Conservation (phyloP, 2,888 invertebrate genomes). For the Hedychridium roseum region DNA sequence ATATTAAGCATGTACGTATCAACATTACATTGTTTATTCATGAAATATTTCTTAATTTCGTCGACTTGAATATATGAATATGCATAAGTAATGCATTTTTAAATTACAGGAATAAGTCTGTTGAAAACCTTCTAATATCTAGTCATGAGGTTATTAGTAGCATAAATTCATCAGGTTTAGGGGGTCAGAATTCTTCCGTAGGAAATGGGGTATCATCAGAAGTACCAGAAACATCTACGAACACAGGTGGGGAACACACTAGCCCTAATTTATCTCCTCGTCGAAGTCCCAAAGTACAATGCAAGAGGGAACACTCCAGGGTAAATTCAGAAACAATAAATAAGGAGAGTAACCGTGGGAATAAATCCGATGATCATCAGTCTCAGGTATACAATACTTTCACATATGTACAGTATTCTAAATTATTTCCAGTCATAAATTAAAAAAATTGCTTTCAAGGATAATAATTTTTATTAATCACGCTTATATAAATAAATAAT, state of each 20-base stretch:
- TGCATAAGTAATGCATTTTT: slow-evolving; percentile 6
- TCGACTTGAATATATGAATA: too few relatives aligned
- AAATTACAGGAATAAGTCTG: slow-evolving; percentile 70
- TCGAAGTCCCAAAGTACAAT: slow-evolving; percentile 60
- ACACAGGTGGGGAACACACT: slow-evolving; percentile 39
- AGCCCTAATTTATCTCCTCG: slow-evolving; percentile 68
- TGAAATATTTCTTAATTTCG: too few relatives aligned
- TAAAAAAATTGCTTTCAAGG: not conserved
- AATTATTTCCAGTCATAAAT: too few relatives aligned
- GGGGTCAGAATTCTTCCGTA: slow-evolving; percentile 62
- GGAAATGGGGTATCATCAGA: slow-evolving; percentile 58
- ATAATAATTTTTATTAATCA: too few relatives aligned
- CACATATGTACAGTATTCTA: not conserved
- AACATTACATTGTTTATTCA: too few relatives aligned
- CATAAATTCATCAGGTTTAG: slow-evolving; percentile 70
- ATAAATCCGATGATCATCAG: slow-evolving; percentile 47
- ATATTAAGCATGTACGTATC: slow-evolving; percentile 46
- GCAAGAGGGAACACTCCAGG: slow-evolving; percentile 44
- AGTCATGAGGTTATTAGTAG: slow-evolving; percentile 75
- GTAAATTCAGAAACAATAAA: slow-evolving; percentile 34
- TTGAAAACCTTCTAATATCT: slow-evolving; percentile 72
- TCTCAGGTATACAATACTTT: slow-evolving; percentile 34
- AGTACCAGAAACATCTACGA: slow-evolving; percentile 60
- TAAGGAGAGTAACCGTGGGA: slow-evolving; percentile 38
- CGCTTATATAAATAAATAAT: slow-evolving; percentile 4